phyloP scores from a whole-genome alignment of 2,888 invertebrate species.

The Limnephilus auricula region DNA sequence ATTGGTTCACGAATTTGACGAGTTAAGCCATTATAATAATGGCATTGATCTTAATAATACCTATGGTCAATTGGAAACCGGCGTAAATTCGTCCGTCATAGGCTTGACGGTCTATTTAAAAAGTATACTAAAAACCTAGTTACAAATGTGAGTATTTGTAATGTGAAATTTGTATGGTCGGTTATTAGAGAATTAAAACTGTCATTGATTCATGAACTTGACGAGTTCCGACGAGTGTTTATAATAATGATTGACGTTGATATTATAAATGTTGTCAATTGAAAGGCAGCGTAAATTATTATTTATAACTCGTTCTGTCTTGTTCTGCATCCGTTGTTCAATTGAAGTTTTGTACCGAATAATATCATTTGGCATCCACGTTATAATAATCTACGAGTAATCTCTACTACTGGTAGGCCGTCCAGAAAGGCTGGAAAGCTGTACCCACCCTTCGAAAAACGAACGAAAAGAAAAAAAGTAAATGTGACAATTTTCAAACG shows the following conservation, averaged over 20 bases:
- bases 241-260: neutral
- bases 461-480: too few species aligned
- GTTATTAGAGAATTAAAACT: neutral
- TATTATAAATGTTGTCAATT: neutral
- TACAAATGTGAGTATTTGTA: too few species aligned
- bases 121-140: too few species aligned
- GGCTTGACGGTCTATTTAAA: too few species aligned
- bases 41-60: neutral
- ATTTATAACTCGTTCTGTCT: neutral
- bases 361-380: neutral
- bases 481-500: too few species aligned
- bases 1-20: neutral
- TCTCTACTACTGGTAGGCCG: too few species aligned
- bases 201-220: slow-evolving; percentile 2
- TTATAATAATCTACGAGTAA: neutral
- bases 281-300: neutral
- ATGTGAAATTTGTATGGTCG: neutral
- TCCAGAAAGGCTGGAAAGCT: too few species aligned
- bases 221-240: neutral
- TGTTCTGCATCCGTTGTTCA: neutral
- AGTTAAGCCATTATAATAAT: neutral
- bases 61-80: neutral
- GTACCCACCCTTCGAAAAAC: too few species aligned
- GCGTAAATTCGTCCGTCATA: neutral
- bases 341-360: neutral